Conservation (phyloP, 2,888 invertebrate species). For the Bibio marci region DNA sequence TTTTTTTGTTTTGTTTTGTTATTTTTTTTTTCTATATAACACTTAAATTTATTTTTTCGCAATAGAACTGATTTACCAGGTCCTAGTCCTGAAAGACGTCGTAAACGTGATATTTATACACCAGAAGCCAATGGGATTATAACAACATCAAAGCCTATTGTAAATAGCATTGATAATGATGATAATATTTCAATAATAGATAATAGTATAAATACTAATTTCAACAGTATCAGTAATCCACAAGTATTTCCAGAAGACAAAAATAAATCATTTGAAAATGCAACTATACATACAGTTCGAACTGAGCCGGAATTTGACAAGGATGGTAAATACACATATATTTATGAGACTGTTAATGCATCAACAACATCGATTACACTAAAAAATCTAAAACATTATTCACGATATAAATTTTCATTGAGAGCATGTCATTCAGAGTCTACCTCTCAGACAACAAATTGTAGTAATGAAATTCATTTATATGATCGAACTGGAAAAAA, state of each 20-base stretch:
- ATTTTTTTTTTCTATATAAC: too few species aligned
- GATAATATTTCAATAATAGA: too few species aligned
- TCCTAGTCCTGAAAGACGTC: too few species aligned
- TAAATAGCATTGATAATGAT: too few species aligned
- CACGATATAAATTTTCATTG: conserved; percentile 56
- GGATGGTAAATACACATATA: conserved; percentile 12
- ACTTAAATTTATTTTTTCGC: too few species aligned
- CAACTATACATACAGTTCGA: background rate
- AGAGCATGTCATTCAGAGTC: conserved; percentile 55
- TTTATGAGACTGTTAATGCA: conserved; percentile 16
- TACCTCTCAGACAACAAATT: conserved; percentile 25
- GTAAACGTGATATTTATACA: too few species aligned
- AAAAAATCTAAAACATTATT: conserved; percentile 53
- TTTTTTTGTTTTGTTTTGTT: background rate
- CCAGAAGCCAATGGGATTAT: too few species aligned
- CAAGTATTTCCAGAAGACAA: background rate
- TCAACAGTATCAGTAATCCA: too few species aligned
- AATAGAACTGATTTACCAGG: too few species aligned
- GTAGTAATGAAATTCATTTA: conserved; percentile 34
- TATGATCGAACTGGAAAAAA: conserved; percentile 32
- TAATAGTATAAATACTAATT: too few species aligned
- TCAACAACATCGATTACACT: conserved; percentile 34
- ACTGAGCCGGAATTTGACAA: too few species aligned
- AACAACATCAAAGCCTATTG: too few species aligned
- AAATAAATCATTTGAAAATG: background rate